Percentiles rank a stretch among this genome's conserved stretches.
These are phyloP conservation scores for Carassius gibelio DNA, from an alignment of 2,113 vertebrate species.

Conservation along the genomic window DNA sequence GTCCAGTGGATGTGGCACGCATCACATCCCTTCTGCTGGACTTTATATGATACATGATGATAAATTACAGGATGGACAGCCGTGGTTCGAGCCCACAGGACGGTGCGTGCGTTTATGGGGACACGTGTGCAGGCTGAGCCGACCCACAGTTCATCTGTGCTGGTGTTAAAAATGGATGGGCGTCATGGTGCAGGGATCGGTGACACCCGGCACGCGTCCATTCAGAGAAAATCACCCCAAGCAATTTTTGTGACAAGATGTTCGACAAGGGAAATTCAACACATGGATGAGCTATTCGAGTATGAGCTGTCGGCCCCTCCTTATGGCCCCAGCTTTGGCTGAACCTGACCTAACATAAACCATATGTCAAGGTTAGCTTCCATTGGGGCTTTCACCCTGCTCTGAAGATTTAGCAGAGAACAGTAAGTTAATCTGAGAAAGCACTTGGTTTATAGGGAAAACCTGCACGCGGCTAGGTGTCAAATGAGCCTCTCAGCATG, in stretches of 20 bases:
- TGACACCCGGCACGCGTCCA: conserved; percentile 72
- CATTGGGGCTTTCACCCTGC: conserved; percentile 53
- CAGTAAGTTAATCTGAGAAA: conserved; percentile 67
- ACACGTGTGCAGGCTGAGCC: conserved; percentile 57
- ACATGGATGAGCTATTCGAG: conserved; percentile 75
- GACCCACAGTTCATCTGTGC: conserved; percentile 68
- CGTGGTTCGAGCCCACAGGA: conserved; percentile 28
- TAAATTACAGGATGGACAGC: conserved; percentile 40
- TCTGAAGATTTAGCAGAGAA: conserved; percentile 58
- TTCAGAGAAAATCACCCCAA: conserved; percentile 60
- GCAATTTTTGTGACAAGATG: conserved; percentile 61
- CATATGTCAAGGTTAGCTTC: conserved; percentile 72
- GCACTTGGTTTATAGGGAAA: conserved; percentile 67
- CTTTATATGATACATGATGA: conserved; percentile 5
- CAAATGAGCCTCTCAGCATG: conserved; percentile 62
- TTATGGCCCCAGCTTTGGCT: conserved; percentile 39
- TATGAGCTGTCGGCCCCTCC: conserved; percentile 65
- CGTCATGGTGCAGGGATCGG: conserved; percentile 67
- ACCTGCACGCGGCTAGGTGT: conserved; percentile 69
- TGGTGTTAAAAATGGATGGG: conserved; percentile 79
- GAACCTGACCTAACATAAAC: conserved; percentile 61
- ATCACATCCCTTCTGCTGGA: conserved; percentile 44
- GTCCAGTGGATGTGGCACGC: conserved; percentile 54
- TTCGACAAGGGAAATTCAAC: conserved; percentile 68
- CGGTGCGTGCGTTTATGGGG: conserved; percentile 45